These are phyloP conservation scores for Timandra comae DNA, from an alignment of 2,888 invertebrate species.

Conservation along the genomic window DNA sequence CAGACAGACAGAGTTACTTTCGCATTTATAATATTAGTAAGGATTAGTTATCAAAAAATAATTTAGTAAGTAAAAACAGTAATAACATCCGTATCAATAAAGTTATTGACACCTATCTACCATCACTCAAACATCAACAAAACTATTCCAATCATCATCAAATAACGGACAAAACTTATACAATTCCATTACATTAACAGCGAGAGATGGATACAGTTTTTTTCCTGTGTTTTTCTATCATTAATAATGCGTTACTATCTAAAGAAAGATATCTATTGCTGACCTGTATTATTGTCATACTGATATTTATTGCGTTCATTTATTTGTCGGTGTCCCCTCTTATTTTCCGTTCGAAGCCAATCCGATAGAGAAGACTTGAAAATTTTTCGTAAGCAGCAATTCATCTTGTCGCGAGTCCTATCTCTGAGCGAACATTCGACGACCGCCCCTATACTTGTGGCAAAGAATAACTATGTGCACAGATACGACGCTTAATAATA, in stretches of 20 bases:
- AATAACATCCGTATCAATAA: too few relatives aligned
- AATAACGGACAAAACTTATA: constrained; percentile 41
- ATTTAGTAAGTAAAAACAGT: too few relatives aligned
- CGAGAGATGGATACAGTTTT: constrained; percentile 53
- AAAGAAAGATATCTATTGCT: constrained; percentile 69
- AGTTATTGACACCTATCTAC: background rate
- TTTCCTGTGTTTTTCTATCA: constrained; percentile 71
- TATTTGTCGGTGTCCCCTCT: constrained; percentile 73
- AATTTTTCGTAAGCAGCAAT: constrained; percentile 77
- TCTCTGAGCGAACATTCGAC: constrained; percentile 74
- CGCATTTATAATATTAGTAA: too few relatives aligned
- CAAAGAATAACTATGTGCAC: constrained; percentile 33
- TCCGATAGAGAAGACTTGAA: constrained; percentile 73
- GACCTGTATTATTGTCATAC: constrained; percentile 77
- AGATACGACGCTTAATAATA: too few relatives aligned
- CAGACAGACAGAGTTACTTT: too few relatives aligned
- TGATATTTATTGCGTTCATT: constrained; percentile 74
- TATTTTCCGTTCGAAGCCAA: constrained; percentile 76
- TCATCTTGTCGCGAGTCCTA: constrained; percentile 74
- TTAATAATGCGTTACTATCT: constrained; percentile 71
- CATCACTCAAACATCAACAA: background rate
- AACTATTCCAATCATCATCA: constrained; percentile 20
- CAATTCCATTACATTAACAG: constrained; percentile 56
- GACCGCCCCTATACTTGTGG: constrained; percentile 57
- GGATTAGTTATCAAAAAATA: too few relatives aligned